These are phyloP conservation scores for Ichneumoninae sp. DNA, from an alignment of 2,888 invertebrate genomes.

Conservation along the genomic window DNA sequence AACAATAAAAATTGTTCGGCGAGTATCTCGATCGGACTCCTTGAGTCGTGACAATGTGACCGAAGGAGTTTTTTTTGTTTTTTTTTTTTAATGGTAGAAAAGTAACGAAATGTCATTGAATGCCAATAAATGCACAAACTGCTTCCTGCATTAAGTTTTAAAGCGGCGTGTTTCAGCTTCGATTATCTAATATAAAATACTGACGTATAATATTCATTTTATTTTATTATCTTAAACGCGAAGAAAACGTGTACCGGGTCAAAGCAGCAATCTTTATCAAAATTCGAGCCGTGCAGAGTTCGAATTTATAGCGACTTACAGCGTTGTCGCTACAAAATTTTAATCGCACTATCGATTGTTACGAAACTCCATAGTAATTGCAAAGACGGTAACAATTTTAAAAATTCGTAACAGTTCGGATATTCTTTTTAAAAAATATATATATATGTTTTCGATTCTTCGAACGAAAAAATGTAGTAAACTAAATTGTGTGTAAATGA, in stretches of 20 bases:
- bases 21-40: background rate
- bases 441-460: background rate
- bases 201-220: background rate
- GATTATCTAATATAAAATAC: background rate
- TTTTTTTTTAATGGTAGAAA: background rate
- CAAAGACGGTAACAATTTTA: background rate
- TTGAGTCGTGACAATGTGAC: background rate
- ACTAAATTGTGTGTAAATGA: slow-evolving; percentile 2
- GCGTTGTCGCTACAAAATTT: background rate
- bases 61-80: background rate
- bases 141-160: background rate
- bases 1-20: slow-evolving; percentile 21
- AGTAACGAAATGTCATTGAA: background rate
- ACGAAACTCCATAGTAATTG: background rate
- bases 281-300: background rate
- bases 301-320: background rate
- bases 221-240: background rate
- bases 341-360: background rate
- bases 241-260: background rate
- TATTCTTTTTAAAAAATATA: background rate
- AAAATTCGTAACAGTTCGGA: background rate
- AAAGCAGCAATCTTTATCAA: background rate
- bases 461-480: background rate
- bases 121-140: background rate
- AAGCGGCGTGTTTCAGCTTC: background rate